Evolutionary conservation across 2,888 invertebrate genomes (phyloP).

Genomic region (Tillus elongatus): DNA sequence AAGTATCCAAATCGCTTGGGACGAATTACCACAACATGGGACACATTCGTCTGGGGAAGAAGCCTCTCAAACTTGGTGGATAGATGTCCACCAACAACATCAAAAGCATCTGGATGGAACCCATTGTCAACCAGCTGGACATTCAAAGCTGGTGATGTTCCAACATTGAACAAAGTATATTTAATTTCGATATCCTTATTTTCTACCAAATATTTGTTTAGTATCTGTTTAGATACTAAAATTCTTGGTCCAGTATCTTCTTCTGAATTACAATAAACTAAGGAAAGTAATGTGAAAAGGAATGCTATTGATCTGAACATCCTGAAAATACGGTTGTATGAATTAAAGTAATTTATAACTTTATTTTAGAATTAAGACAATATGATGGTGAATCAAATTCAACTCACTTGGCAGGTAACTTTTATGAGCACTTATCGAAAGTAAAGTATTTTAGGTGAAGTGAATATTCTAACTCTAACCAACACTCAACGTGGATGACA

Average conservation of each 20-base stretch:
- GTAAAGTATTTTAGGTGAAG: no score
- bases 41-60: constrained; percentile 85
- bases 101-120: constrained; percentile 87
- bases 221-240: constrained; percentile 84
- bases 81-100: constrained; percentile 79
- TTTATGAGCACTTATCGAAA: no score
- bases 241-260: constrained; percentile 73
- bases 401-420: no score
- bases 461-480: no score
- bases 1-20: constrained; percentile 88
- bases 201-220: constrained; percentile 94
- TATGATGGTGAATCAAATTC: no score
- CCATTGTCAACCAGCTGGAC: constrained; percentile 83
- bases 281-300: constrained; percentile 22
- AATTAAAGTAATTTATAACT: constrained; percentile 8
- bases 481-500: no score
- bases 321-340: no score
- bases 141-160: constrained; percentile 80
- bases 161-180: constrained; percentile 90
- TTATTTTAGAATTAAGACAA: no score
- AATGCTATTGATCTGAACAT: constrained; percentile 24
- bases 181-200: constrained; percentile 92
- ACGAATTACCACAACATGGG: constrained; percentile 85
- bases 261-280: constrained; percentile 47
- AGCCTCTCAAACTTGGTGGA: constrained; percentile 79